A percentile compares a stretch with the other conserved stretches of the same genome.
Conservation (phyloP, 2,113 vertebrate genomes). For the Bujurquina vittata region DNA sequence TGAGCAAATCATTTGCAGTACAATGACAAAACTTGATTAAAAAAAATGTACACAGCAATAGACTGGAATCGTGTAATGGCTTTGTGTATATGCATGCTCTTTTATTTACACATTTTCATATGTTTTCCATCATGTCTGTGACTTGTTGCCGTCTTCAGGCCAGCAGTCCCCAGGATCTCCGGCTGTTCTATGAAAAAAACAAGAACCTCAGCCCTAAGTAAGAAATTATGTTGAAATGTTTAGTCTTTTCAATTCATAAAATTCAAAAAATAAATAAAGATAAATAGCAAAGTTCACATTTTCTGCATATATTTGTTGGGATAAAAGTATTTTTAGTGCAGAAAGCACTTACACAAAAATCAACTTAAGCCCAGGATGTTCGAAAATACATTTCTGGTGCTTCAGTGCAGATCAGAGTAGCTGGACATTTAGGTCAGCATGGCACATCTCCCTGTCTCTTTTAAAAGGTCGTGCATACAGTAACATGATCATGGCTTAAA, state of each 20-base stretch:
- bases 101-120: background rate
- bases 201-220: constrained; percentile 94
- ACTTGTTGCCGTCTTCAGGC: constrained; percentile 79
- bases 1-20: background rate
- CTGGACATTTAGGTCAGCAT: background rate
- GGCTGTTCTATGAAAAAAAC: constrained; percentile 98
- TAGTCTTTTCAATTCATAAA: background rate
- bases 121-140: background rate
- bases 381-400: background rate
- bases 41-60: background rate
- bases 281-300: background rate
- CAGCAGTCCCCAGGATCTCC: constrained; percentile 97
- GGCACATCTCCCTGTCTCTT: no score
- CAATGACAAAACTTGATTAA: background rate
- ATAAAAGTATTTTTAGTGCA: background rate
- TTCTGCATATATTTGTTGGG: background rate
- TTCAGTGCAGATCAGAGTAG: background rate
- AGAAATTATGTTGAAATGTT: constrained; percentile 57
- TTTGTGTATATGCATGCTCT: background rate
- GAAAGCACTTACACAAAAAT: background rate
- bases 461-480: no score
- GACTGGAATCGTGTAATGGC: background rate
- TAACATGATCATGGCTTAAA: no score
- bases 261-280: background rate
- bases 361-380: no score